These are phyloP conservation scores for Yponomeuta evonymella DNA, from an alignment of 2,888 invertebrate genomes.

Conservation along the genomic window DNA sequence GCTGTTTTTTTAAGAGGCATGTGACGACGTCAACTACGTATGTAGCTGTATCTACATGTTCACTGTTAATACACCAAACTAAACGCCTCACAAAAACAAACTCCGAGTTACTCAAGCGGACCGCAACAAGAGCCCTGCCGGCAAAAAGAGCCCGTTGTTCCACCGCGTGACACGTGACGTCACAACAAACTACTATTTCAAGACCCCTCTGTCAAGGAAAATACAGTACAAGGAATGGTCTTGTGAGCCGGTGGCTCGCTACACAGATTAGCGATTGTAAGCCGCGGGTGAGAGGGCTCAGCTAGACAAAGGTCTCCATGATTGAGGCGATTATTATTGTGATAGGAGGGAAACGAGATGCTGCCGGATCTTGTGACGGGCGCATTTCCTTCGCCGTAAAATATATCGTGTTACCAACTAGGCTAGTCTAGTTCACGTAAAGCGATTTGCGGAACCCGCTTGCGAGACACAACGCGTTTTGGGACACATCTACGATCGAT, in stretches of 20 bases:
- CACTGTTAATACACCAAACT: background rate
- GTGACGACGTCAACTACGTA: too few species aligned
- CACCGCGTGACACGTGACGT: background rate
- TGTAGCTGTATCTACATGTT: background rate
- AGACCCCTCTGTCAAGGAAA: background rate
- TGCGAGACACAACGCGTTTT: too few species aligned
- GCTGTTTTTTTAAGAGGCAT: too few species aligned
- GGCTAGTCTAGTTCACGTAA: too few species aligned
- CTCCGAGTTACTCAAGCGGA: background rate
- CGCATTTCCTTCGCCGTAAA: background rate
- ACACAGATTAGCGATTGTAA: background rate
- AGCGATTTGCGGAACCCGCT: too few species aligned
- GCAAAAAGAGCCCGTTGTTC: background rate
- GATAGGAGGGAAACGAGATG: background rate
- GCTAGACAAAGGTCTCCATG: background rate
- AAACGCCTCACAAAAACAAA: background rate
- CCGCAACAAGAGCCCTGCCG: background rate
- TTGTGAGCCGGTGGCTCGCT: background rate
- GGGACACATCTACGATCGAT: too few species aligned
- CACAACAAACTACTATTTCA: background rate
- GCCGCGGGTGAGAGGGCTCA: background rate
- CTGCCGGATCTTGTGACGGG: background rate
- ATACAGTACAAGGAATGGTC: background rate
- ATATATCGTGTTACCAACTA: background rate
- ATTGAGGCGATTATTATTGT: conserved; percentile 1